Evolutionary conservation across 2,888 invertebrate species (phyloP).

Genomic region (Tuta absoluta): DNA sequence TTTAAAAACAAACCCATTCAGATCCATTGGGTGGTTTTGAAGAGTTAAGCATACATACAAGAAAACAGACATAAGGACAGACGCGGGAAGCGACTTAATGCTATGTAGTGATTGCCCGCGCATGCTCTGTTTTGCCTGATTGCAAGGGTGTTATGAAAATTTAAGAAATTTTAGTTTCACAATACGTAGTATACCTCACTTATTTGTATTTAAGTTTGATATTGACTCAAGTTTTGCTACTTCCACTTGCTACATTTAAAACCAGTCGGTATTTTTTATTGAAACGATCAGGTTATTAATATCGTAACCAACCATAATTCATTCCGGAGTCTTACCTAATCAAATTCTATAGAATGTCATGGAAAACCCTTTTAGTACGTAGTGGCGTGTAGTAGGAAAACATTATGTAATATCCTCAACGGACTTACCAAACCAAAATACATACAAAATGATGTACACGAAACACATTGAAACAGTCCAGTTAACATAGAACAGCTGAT

Average conservation of each 20-base stretch:
- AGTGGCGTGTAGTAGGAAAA: constrained; percentile 11
- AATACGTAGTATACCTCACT: neutral
- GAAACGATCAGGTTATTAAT: neutral
- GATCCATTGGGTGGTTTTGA: no score
- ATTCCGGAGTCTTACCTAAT: constrained; percentile 11
- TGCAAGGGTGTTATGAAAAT: no score
- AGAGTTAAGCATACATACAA: no score
- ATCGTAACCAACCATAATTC: constrained; percentile 5
- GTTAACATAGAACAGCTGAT: neutral
- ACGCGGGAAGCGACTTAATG: no score
- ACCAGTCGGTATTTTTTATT: neutral
- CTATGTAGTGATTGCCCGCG: no score
- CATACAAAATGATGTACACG: neutral
- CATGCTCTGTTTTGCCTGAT: no score
- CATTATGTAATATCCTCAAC: constrained; percentile 3
- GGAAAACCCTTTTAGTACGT: constrained; percentile 10
- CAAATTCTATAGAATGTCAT: neutral
- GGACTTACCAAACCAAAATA: neutral
- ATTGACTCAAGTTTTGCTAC: neutral
- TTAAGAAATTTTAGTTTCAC: no score
- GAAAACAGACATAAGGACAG: no score
- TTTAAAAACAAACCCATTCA: no score
- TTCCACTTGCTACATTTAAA: neutral
- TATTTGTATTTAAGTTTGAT: neutral
- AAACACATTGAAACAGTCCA: neutral